Base-by-base conservation (phyloP, 2,888 invertebrate species). In the Pachycephus smyrnensis region DNA sequence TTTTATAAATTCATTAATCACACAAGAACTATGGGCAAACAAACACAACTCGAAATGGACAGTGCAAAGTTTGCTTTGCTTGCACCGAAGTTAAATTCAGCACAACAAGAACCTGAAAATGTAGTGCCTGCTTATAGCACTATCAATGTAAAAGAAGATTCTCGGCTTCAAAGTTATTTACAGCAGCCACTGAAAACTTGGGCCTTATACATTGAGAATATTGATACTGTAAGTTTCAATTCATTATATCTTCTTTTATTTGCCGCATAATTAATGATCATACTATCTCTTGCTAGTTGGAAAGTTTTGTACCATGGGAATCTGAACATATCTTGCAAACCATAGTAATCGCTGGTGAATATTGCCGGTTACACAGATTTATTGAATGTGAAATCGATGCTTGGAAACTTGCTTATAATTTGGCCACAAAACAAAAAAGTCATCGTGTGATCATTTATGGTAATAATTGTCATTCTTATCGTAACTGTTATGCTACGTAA, bases 281-380 rank as follows among this genome's bases (percentile, higher is more conserved):
- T 35, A 73, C 55, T 55, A 23, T 55, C 15, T 55, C 55, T 6
- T 55, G 9, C 2, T 23, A 55, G 55, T 55, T 55, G 55, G 55
- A 55, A 55, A 9, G 23, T 55, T 23, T 55, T 23, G 55, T 55
- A 55, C 55, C 55, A 23, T 55, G 55, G 55, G 55, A 55, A 23
- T 55, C 9, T 9, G 55, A 55, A 55, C 15, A 55, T 74, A 85
- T 84, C 11, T 76, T 91, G 11, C 83, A 82, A 23, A 82, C 82
- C 1, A 82, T 90, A n/a, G 86, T 87, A 76, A 84, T 88, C 68
- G 88, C 88, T 73, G 90, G 86, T 4, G 90, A 91, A 85, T 91
- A 90, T 79, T 84, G 87, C 30, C 86, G 87, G 32, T 82, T 91
- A 6, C 88, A 89, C 79, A 84, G 86, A 75, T 90, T 88, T 76